Base-by-base conservation (phyloP, 2,797 vertebrate species). In the Anniella stebbinsi region DNA sequence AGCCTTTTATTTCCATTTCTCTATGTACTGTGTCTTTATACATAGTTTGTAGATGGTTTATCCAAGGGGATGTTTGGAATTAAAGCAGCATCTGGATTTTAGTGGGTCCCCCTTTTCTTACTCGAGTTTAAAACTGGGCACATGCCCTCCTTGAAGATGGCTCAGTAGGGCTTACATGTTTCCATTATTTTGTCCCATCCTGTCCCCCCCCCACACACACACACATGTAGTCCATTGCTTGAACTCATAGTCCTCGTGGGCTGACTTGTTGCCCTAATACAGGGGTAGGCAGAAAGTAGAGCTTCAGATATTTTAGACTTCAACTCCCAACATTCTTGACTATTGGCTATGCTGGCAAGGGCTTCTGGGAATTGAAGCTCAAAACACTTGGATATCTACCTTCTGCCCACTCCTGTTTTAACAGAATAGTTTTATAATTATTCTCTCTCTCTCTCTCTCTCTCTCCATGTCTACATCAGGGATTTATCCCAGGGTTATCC, bases 101-200 rank as follows among this genome's bases (percentile, higher is more conserved):
- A 72, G 36, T 66, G 57, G 93, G 33, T n/a, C 93, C 92, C 10
- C 67, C 88, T 92, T 95, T 93, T n/a, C n/a, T 92, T 92, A n/a
- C 10, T 48, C 33, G 76, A 1, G 91, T 94, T 95, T 95, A 90
- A 92, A 92, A 48, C 25, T 93, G 92, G 36, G 67, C 21, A 48
- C 93, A 77, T 82, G 75, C 89, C 25, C 91, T 91, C 67, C 33
- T 72, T 92, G 69, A 87, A 77, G 66, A 90, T 92, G 72, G 23
- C 78, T 93, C 89, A 81, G 78, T 75, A 60, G 87, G 84, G 92
- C 92, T 93, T 95, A 93, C 69, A 95, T 90, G 87, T 36, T 88
- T 70, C 54, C 85, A 77, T 91, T 69, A 54, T 60, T n/a, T 90
- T 92, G 2, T 1, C 18, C 2, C 12, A 28, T 41, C 12, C 5